Conservation (phyloP, 2,113 vertebrate genomes). For the Aplodontia rufa region DNA sequence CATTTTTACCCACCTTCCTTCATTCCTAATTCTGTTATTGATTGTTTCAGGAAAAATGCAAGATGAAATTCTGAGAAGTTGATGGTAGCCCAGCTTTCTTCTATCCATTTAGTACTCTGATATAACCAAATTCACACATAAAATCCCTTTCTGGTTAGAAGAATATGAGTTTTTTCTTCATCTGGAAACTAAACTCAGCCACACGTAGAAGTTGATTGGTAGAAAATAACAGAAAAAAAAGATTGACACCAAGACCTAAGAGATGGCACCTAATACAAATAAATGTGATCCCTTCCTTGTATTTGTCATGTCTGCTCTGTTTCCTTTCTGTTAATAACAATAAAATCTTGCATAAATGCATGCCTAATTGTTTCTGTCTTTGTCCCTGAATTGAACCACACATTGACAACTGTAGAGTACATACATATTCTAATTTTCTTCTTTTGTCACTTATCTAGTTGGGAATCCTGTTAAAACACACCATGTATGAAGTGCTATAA, state of each 20-base stretch:
- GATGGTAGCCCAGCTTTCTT: not conserved
- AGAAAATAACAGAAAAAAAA: not conserved
- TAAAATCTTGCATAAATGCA: not conserved
- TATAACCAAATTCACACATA: not conserved
- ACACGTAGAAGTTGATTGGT: not conserved
- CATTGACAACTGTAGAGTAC: not conserved
- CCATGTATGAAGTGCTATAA: not conserved
- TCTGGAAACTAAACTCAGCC: not conserved
- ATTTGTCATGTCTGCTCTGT: not conserved
- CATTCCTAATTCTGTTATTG: not conserved
- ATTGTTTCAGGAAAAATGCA: not conserved
- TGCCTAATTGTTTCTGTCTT: not conserved
- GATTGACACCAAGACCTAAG: not conserved
- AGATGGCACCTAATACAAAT: not conserved
- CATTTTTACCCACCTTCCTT: rapidly evolving
- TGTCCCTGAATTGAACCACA: not conserved
- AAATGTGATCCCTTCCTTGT: not conserved
- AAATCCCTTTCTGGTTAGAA: not conserved
- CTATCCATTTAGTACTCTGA: not conserved
- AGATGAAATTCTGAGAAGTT: not conserved
- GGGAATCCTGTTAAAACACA: not conserved
- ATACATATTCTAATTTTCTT: not conserved
- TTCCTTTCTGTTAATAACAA: not conserved
- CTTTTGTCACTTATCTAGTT: not conserved
- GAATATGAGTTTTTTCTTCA: not conserved